These are phyloP conservation scores for Batillaria attramentaria DNA, from an alignment of 1,140 invertebrate genomes.

Conservation along the genomic window DNA sequence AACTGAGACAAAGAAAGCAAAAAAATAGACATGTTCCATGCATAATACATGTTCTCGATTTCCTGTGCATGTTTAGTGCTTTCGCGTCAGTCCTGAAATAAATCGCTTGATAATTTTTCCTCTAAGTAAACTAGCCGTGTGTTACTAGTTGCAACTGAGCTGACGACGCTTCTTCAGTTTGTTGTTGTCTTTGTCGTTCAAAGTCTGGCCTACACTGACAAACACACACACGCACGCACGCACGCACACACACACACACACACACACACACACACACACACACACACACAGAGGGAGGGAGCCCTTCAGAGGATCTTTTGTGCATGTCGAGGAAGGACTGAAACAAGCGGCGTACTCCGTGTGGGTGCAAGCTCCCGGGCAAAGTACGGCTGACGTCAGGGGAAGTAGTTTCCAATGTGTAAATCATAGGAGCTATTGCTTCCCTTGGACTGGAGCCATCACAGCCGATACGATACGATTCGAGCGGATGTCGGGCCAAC, in stretches of 20 bases:
- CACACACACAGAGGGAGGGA: no score
- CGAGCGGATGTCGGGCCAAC: no score
- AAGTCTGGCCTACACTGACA: not conserved
- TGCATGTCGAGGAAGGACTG: not conserved
- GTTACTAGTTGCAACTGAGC: no score
- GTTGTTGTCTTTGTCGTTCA: not conserved
- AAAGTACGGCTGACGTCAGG: not conserved
- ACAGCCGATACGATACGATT: no score
- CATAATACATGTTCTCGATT: not conserved
- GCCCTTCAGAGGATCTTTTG: no score
- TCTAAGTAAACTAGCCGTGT: no score
- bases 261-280: not conserved
- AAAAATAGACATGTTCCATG: not conserved
- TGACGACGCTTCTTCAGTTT: not conserved
- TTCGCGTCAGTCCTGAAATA: no score
- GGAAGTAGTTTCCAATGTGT: no score
- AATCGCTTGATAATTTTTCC: no score
- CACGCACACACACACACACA: conserved; percentile 14
- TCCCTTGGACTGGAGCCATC: not conserved
- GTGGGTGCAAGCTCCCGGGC: not conserved
- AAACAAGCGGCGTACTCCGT: not conserved
- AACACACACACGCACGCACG: not conserved
- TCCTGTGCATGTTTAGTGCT: no score
- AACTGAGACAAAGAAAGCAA: not conserved
- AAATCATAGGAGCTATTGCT: no score